Evolutionary conservation across 2,888 invertebrate genomes (phyloP).

Genomic region (Drosophila macrospina): DNA sequence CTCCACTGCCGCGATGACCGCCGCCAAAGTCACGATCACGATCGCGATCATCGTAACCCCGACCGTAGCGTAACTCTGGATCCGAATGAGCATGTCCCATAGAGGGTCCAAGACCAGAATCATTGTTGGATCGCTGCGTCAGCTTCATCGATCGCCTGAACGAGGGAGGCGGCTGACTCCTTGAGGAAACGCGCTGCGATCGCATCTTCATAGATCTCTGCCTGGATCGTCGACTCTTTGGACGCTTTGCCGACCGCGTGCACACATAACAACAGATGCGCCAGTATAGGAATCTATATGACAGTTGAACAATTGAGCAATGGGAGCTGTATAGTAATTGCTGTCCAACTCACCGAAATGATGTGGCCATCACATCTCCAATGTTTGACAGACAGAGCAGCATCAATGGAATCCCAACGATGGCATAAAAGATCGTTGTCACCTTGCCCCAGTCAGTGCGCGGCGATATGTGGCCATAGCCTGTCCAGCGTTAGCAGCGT

Average conservation of each 20-base stretch:
- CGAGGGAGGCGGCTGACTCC: constrained; percentile 85
- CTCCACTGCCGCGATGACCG: constrained; percentile 57
- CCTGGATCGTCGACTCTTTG: constrained; percentile 67
- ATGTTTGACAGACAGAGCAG: constrained; percentile 96
- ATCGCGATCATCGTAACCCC: constrained; percentile 69
- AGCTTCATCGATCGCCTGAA: constrained; percentile 87
- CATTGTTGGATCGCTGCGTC: constrained; percentile 88
- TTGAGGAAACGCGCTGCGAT: constrained; percentile 72
- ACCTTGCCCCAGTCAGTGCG: constrained; percentile 97
- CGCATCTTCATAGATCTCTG: constrained; percentile 71
- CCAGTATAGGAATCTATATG: constrained; percentile 94
- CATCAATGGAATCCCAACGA: constrained; percentile 97
- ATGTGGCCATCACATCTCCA: constrained; percentile 97
- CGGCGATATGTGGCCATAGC: constrained; percentile 97
- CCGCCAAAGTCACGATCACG: constrained; percentile 76
- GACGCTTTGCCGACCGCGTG: constrained; percentile 90
- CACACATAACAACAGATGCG: constrained; percentile 96
- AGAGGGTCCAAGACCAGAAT: constrained; percentile 87
- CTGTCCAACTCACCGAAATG: constrained; percentile 88
- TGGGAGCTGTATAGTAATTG: background rate
- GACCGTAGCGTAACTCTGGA: constrained; percentile 87
- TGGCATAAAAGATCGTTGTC: constrained; percentile 97
- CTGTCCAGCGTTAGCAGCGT: constrained; percentile 85
- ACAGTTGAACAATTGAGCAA: background rate
- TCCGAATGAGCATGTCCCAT: constrained; percentile 89